Percentiles rank a stretch among this genome's conserved stretches.
Evolutionary conservation across 30 jellyfish, hydroid and myxozoan species (phyloP).

Genomic region (Haliclystus octoradiatus): DNA sequence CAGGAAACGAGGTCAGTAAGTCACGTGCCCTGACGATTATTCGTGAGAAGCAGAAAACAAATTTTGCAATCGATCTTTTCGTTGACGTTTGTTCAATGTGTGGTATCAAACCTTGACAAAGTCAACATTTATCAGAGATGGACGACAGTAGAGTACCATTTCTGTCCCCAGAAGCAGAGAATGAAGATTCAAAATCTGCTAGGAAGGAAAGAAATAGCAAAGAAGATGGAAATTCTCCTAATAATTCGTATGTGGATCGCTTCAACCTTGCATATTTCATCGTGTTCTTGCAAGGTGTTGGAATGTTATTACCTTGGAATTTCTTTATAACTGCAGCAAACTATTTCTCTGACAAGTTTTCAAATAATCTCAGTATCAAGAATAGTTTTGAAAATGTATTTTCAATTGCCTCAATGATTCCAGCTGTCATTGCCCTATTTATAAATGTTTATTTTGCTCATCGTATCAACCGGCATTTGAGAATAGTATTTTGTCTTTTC

Average conservation of each 20-base stretch:
- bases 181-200: no score
- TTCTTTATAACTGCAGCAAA: slow-evolving; percentile 90
- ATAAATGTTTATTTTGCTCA: slow-evolving; percentile 66
- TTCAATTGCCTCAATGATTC: slow-evolving; percentile 87
- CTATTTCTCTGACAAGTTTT: slow-evolving; percentile 51
- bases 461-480: slow-evolving; percentile 55
- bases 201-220: background rate
- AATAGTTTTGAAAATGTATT: slow-evolving; percentile 80
- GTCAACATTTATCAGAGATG: background rate
- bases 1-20: background rate
- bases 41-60: no score
- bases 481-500: slow-evolving; percentile 52
- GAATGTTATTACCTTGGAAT: slow-evolving; percentile 95
- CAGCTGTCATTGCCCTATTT: slow-evolving; percentile 57
- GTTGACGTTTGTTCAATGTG: no score
- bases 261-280: slow-evolving; percentile 58
- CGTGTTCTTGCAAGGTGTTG: slow-evolving; percentile 84
- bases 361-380: slow-evolving; percentile 28
- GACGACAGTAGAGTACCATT: background rate
- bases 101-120: no score
- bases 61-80: no score
- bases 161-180: background rate
- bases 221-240: slow-evolving; percentile 7
- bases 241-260: slow-evolving; percentile 36
- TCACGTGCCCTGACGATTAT: no score